phyloP scores from a whole-genome alignment of 2,797 vertebrate species.

The Decapterus maruadsi region DNA sequence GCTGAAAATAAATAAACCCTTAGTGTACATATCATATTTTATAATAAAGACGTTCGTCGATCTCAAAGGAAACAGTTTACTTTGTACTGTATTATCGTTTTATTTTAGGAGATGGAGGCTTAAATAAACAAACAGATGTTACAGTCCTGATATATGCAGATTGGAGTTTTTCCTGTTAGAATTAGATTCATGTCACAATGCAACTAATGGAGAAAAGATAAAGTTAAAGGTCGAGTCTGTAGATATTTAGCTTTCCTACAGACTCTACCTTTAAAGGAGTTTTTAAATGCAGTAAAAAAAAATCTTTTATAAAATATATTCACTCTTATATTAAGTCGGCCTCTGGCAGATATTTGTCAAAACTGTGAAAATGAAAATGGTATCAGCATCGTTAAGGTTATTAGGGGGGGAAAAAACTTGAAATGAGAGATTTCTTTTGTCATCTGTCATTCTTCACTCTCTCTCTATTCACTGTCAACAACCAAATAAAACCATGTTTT shows the following conservation, averaged over 20 bases:
- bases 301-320: background rate
- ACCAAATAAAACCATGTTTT: slow-evolving; percentile 1
- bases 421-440: background rate
- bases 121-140: background rate
- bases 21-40: slow-evolving; percentile 55
- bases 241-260: no score
- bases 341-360: background rate
- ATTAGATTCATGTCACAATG: background rate
- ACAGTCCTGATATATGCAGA: background rate
- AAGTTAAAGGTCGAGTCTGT: no score
- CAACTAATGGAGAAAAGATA: no score
- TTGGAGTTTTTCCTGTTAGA: background rate
- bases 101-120: background rate
- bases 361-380: no score
- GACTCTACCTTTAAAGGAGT: no score
- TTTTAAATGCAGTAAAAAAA: no score
- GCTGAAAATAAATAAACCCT: slow-evolving; percentile 22
- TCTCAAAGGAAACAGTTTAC: slow-evolving; percentile 41
- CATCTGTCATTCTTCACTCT: background rate
- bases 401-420: background rate
- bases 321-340: background rate
- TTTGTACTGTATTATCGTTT: slow-evolving; percentile 2
- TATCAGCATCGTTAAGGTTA: background rate
- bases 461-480: background rate
- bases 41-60: slow-evolving; percentile 68